These are phyloP conservation scores for Drosophila limbata DNA, from an alignment of 2,888 invertebrate species.

Conservation along the genomic window DNA sequence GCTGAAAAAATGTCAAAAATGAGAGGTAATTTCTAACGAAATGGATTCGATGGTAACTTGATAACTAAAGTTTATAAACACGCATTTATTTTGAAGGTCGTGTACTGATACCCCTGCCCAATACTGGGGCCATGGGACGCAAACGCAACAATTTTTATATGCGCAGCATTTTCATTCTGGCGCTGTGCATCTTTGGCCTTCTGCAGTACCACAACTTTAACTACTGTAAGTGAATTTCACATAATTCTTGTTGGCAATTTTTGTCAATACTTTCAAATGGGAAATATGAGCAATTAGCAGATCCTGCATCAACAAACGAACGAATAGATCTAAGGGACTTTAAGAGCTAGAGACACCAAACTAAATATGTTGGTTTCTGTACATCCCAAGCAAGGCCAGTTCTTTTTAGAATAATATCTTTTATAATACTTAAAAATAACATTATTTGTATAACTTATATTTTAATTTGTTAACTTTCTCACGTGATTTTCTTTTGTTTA, in stretches of 20 bases:
- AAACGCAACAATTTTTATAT: conserved; percentile 84
- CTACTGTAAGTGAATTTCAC: conserved; percentile 77
- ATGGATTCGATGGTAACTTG: not conserved
- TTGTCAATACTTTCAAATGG: no score
- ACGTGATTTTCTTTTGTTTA: no score
- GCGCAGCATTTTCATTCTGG: conserved; percentile 83
- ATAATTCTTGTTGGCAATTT: not conserved
- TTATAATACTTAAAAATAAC: no score
- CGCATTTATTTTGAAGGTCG: conserved; percentile 54
- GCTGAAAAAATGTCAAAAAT: conserved; percentile 67
- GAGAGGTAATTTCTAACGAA: conserved; percentile 54
- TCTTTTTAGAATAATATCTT: no score
- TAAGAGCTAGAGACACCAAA: no score
- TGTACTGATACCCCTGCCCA: conserved; percentile 85
- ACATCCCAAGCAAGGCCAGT: no score
- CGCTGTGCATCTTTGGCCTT: conserved; percentile 83
- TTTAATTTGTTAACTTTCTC: no score
- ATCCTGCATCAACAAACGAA: no score
- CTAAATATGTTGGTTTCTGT: no score
- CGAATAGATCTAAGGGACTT: no score
- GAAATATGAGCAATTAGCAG: no score
- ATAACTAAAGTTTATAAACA: not conserved
- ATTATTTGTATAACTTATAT: no score
- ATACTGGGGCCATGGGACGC: conserved; percentile 85
- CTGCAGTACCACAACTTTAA: conserved; percentile 85